phyloP scores from a whole-genome alignment of 1,140 invertebrate species.

The Pentalonia nigronervosa region DNA sequence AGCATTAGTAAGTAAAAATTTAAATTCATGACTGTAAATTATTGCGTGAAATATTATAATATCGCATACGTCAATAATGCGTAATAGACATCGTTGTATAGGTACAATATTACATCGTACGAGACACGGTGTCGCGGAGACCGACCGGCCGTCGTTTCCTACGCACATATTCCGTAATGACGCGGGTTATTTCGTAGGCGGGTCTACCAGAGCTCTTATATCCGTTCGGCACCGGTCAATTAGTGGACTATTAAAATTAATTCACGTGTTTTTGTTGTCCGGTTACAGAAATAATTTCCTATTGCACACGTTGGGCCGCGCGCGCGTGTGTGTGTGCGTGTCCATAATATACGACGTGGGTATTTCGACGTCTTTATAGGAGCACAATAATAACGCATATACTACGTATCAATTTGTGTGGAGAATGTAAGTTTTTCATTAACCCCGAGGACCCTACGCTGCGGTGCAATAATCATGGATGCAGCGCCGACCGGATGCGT shows the following conservation, averaged over 20 bases:
- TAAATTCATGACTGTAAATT: not conserved
- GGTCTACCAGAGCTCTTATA: not conserved
- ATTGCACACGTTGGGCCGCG: not conserved
- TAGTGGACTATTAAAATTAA: conserved; percentile 40
- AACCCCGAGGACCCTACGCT: not conserved
- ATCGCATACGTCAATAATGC: not conserved
- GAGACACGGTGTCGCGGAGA: not conserved
- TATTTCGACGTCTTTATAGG: not conserved
- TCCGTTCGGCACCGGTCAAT: conserved; percentile 44
- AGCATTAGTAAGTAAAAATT: too few species aligned
- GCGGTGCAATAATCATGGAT: not conserved
- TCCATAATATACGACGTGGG: conserved; percentile 7
- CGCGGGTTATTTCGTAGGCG: not conserved
- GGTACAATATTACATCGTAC: too few species aligned
- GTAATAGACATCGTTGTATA: not conserved
- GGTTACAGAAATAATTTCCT: conserved; percentile 23
- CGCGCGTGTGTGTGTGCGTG: not conserved
- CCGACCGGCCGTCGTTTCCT: not conserved
- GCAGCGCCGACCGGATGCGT: not conserved
- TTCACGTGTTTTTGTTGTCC: conserved; percentile 21
- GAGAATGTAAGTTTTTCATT: conserved; percentile 24
- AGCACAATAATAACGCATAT: not conserved
- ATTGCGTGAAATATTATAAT: not conserved
- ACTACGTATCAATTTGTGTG: not conserved
- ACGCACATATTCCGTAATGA: not conserved